phyloP scores from a whole-genome alignment of 2,113 vertebrate species.

The Sinosuthora webbiana region DNA sequence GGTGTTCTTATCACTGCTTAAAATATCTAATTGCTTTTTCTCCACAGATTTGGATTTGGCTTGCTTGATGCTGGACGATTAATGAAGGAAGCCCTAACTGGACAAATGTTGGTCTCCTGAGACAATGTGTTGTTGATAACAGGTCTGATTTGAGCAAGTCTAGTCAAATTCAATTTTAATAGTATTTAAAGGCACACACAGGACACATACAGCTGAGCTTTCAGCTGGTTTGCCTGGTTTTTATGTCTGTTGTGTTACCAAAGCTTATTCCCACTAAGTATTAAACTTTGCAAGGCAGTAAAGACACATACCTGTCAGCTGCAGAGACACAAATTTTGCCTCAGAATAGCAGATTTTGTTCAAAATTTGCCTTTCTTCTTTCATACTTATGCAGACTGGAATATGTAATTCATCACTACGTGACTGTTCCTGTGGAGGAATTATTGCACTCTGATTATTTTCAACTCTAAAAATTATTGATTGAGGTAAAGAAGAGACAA shows the following conservation, averaged over 20 bases:
- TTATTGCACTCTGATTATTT: conserved; percentile 39
- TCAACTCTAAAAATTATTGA: conserved; percentile 45
- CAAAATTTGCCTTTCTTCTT: background rate
- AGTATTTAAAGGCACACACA: conserved; percentile 36
- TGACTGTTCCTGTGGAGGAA: background rate
- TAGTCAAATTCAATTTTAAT: conserved; percentile 59
- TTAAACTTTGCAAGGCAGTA: background rate
- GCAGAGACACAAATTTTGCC: background rate
- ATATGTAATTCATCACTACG: background rate
- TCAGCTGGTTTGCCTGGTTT: background rate
- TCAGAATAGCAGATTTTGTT: background rate
- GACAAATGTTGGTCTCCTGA: conserved; percentile 62
- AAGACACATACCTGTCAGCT: background rate
- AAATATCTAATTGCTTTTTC: conserved; percentile 75
- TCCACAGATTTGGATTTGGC: conserved; percentile 63
- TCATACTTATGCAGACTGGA: background rate
- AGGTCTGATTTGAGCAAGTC: conserved; percentile 44
- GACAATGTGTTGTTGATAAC: conserved; percentile 54
- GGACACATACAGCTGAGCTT: background rate
- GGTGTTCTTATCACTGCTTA: conserved; percentile 75
- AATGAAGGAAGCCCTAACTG: conserved; percentile 61
- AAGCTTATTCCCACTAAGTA: conserved; percentile 6
- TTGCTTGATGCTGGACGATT: conserved; percentile 60
- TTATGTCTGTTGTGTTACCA: background rate
- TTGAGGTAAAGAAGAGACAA: conserved; percentile 31